phyloP scores from a whole-genome alignment of 2,888 invertebrate species.

The Leptinotarsa haldemani region DNA sequence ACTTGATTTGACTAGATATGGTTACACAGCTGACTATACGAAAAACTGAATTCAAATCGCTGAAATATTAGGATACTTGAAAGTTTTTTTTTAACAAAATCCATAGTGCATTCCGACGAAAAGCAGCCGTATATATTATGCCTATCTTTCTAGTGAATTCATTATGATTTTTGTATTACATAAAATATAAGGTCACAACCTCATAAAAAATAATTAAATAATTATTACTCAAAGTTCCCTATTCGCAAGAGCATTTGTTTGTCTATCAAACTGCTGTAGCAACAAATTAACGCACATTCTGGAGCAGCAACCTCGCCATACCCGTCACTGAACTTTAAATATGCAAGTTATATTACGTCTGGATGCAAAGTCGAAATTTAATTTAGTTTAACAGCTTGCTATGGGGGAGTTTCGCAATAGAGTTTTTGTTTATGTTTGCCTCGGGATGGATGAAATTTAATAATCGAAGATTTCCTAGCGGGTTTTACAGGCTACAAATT shows the following conservation, averaged over 20 bases:
- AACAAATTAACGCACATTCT: constrained; percentile 5
- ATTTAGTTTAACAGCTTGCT: constrained; percentile 48
- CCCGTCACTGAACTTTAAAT: constrained; percentile 38
- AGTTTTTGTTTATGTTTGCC: constrained; percentile 52
- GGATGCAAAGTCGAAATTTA: constrained; percentile 51
- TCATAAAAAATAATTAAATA: neutral
- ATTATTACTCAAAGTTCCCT: neutral
- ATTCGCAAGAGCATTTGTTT: neutral
- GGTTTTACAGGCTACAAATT: constrained; percentile 26
- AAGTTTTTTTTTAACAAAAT: too few species aligned
- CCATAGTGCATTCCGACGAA: too few species aligned
- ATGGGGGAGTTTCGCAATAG: constrained; percentile 46
- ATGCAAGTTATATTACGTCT: constrained; percentile 43
- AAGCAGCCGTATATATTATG: too few species aligned
- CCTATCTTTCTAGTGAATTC: too few species aligned
- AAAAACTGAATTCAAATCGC: too few species aligned
- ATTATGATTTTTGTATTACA: too few species aligned
- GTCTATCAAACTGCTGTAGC: neutral
- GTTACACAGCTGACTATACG: too few species aligned
- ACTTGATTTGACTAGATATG: too few species aligned
- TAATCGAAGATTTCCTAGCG: constrained; percentile 43
- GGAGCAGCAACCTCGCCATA: neutral
- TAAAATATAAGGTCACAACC: too few species aligned
- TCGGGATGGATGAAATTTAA: constrained; percentile 47
- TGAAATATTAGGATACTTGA: too few species aligned